Percentiles rank a stretch among this genome's conserved stretches.
These are phyloP conservation scores for Amniataba percoides DNA, from an alignment of 2,797 vertebrate genomes.

Conservation along the genomic window DNA sequence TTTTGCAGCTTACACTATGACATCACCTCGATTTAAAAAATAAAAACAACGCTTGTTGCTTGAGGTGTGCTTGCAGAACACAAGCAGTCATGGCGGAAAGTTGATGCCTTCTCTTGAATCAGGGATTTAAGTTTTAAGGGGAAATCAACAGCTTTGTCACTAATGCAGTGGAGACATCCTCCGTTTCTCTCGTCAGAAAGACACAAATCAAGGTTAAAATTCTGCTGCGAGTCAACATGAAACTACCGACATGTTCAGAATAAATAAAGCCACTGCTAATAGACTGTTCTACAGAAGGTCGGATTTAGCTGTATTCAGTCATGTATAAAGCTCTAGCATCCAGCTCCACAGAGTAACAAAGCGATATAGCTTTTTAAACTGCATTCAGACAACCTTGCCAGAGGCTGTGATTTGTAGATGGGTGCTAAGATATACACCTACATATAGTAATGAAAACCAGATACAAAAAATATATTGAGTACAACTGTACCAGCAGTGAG, in stretches of 20 bases:
- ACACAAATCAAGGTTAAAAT: constrained; percentile 61
- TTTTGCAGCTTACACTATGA: constrained; percentile 39
- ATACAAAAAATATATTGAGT: constrained; percentile 89
- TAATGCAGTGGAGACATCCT: constrained; percentile 83
- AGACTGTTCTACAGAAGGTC: constrained; percentile 72
- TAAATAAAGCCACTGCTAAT: constrained; percentile 81
- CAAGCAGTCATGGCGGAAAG: constrained; percentile 65
- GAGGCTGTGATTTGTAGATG: constrained; percentile 87
- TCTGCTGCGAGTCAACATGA: constrained; percentile 70
- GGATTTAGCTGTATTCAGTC: constrained; percentile 74
- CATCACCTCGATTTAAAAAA: constrained; percentile 16
- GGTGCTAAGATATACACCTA: constrained; percentile 82
- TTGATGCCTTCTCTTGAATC: constrained; percentile 70
- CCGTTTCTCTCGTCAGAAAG: constrained; percentile 43
- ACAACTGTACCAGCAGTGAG: constrained; percentile 99
- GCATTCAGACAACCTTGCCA: constrained; percentile 87
- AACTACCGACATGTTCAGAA: constrained; percentile 72
- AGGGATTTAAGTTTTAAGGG: constrained; percentile 23
- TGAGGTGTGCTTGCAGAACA: constrained; percentile 51
- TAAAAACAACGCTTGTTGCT: constrained; percentile 42
- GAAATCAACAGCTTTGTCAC: constrained; percentile 61
- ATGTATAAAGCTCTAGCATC: constrained; percentile 78
- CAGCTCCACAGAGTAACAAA: constrained; percentile 77
- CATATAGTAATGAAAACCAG: constrained; percentile 81
- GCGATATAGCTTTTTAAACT: constrained; percentile 68